Percentiles rank a stretch among this genome's conserved stretches.
Conservation (phyloP, 2,888 invertebrate genomes). For the Oscheius myriophilus region DNA sequence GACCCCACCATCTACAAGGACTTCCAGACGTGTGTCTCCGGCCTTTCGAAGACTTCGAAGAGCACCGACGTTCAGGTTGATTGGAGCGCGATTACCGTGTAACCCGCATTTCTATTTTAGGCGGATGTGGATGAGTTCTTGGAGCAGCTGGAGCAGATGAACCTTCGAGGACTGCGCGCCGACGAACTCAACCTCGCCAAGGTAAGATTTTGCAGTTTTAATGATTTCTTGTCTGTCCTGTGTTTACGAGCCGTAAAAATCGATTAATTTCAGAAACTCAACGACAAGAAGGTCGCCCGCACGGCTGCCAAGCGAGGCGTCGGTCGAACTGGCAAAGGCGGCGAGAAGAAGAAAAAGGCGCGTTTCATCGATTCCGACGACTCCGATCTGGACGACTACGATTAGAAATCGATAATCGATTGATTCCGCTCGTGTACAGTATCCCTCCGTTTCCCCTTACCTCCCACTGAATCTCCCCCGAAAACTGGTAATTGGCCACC, state of each 20-base stretch:
- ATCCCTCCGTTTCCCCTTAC: too few relatives aligned
- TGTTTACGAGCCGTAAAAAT: too few relatives aligned
- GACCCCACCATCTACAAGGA: conserved; percentile 26
- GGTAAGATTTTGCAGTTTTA: background rate
- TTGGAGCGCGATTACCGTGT: background rate
- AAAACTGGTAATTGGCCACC: background rate
- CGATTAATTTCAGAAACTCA: background rate
- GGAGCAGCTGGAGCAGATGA: conserved; percentile 11
- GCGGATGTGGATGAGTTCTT: conserved; percentile 22
- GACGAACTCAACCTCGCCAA: conserved; percentile 7
- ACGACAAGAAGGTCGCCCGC: conserved; percentile 5
- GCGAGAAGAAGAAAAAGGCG: background rate
- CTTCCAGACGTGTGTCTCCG: conserved; percentile 7
- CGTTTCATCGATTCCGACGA: background rate
- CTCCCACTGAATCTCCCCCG: background rate
- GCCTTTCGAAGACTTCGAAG: conserved; percentile 20
- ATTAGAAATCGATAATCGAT: background rate
- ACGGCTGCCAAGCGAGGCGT: background rate
- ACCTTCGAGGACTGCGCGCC: conserved; percentile 10
- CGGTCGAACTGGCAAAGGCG: background rate
- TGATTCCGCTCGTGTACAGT: too few relatives aligned
- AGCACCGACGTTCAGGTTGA: conserved; percentile 17
- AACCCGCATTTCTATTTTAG: conserved; percentile 8
- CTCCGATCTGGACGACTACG: background rate
- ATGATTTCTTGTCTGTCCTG: too few relatives aligned